Percentiles rank a stretch among this genome's conserved stretches.
phyloP scores from a whole-genome alignment of 2,797 vertebrate species.

The Poeciliopsis gracilis region DNA sequence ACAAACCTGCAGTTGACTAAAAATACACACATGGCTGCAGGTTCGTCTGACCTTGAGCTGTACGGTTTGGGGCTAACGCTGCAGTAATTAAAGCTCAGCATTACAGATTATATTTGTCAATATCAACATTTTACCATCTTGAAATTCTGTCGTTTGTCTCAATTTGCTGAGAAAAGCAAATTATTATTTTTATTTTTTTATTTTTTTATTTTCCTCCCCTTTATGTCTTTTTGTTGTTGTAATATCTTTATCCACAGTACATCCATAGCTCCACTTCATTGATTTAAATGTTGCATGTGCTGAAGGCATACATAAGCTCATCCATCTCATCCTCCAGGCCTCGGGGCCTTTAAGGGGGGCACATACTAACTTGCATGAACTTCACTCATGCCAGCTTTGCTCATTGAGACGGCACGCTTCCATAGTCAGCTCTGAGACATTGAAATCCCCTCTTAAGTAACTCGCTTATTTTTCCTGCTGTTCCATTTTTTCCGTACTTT shows the following conservation, averaged over 20 bases:
- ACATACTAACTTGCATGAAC: slow-evolving; percentile 92
- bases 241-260: slow-evolving; percentile 31
- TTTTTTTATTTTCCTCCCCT: slow-evolving; percentile 21
- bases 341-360: slow-evolving; percentile 53
- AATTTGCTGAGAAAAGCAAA: slow-evolving; percentile 11
- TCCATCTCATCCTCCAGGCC: slow-evolving; percentile 51
- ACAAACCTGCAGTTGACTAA: slow-evolving; percentile 34
- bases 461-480: background rate
- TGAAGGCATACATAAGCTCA: slow-evolving; percentile 52
- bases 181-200: slow-evolving; percentile 2
- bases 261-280: slow-evolving; percentile 21
- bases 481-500: slow-evolving; percentile 18
- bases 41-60: slow-evolving; percentile 55
- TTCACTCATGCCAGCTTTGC: slow-evolving; percentile 56
- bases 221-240: slow-evolving; percentile 19
- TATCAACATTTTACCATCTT: slow-evolving; percentile 4
- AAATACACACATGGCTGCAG: background rate
- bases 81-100: slow-evolving; percentile 13
- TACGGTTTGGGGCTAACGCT: slow-evolving; percentile 26
- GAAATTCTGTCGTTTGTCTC: slow-evolving; percentile 4
- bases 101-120: background rate
- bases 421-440: slow-evolving; percentile 32
- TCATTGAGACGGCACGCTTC: slow-evolving; percentile 64
- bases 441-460: slow-evolving; percentile 23
- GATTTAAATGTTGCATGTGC: slow-evolving; percentile 70